A percentile compares a stretch with the other conserved stretches of the same genome.
These are phyloP conservation scores for Eupithecia subfuscata DNA, from an alignment of 2,888 invertebrate species.

Conservation along the genomic window DNA sequence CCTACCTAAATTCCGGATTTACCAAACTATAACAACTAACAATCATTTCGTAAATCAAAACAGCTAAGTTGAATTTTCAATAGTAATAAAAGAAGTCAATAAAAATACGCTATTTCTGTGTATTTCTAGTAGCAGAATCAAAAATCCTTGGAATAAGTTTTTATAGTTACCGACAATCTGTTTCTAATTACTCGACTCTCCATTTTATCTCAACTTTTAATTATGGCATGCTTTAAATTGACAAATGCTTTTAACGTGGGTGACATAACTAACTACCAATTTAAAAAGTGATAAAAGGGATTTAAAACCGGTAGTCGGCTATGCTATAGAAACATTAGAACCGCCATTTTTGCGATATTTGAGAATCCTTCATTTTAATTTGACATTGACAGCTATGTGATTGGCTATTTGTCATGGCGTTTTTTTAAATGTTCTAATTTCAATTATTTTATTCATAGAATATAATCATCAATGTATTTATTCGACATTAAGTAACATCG, in stretches of 20 bases:
- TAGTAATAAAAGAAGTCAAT: constrained; percentile 9
- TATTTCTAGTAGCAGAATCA: constrained; percentile 11
- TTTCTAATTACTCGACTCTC: constrained; percentile 18
- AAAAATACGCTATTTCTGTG: constrained; percentile 11
- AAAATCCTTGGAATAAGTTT: constrained; percentile 18
- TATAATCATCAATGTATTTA: constrained; percentile 13
- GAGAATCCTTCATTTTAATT: background rate
- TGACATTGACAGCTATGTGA: background rate
- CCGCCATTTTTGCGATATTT: background rate
- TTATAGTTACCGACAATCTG: constrained; percentile 15
- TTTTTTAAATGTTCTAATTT: background rate
- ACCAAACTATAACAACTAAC: background rate
- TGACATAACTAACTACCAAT: background rate
- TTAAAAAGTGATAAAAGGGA: background rate
- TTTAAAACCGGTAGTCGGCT: background rate
- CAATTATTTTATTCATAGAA: background rate
- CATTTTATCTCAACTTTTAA: constrained; percentile 18
- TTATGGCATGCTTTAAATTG: constrained; percentile 7
- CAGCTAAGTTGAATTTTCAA: background rate
- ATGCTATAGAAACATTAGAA: background rate
- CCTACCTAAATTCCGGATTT: background rate
- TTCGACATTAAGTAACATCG: constrained; percentile 13
- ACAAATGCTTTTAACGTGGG: constrained; percentile 17
- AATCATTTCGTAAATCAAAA: background rate
- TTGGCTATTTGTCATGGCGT: background rate